phyloP scores from a whole-genome alignment of 2,797 vertebrate species.

The Xenentodon cancila region DNA sequence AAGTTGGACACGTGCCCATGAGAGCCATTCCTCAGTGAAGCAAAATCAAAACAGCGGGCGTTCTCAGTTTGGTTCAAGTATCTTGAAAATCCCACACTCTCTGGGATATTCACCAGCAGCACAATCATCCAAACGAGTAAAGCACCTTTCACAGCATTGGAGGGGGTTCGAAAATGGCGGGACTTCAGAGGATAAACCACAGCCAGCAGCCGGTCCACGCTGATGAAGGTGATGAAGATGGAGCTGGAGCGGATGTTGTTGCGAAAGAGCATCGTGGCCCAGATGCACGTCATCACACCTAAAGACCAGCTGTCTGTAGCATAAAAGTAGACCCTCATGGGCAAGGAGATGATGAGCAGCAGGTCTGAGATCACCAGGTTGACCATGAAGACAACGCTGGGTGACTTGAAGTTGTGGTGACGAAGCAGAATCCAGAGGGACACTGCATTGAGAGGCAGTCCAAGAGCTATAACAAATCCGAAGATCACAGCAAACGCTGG shows the following conservation, averaged over 20 bases:
- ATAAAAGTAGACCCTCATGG: constrained; percentile 66
- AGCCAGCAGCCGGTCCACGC: constrained; percentile 74
- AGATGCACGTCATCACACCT: constrained; percentile 18
- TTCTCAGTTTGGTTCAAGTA: rapidly evolving
- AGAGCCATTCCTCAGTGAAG: background rate
- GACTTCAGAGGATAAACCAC: constrained; percentile 76
- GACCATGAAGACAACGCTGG: constrained; percentile 60
- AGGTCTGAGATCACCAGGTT: constrained; percentile 68
- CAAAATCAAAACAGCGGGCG: constrained; percentile 48
- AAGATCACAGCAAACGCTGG: constrained; percentile 14
- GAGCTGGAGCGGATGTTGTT: constrained; percentile 72
- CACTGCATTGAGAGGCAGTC: constrained; percentile 45
- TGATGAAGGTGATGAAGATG: constrained; percentile 78
- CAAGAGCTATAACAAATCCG: constrained; percentile 30
- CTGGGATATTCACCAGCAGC: constrained; percentile 44
- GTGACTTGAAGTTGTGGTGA: constrained; percentile 28
- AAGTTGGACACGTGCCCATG: background rate
- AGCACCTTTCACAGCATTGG: constrained; percentile 52
- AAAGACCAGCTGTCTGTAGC: constrained; percentile 48
- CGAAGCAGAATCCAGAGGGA: constrained; percentile 55
- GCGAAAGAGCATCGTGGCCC: constrained; percentile 57
- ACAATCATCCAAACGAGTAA: constrained; percentile 48
- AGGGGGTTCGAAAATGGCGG: constrained; percentile 41
- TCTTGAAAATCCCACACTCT: rapidly evolving
- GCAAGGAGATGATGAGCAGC: constrained; percentile 62